Percentiles rank a stretch among this genome's conserved stretches.
Conservation (phyloP, 2,113 vertebrate genomes). For the Cranoglanis bouderius region DNA sequence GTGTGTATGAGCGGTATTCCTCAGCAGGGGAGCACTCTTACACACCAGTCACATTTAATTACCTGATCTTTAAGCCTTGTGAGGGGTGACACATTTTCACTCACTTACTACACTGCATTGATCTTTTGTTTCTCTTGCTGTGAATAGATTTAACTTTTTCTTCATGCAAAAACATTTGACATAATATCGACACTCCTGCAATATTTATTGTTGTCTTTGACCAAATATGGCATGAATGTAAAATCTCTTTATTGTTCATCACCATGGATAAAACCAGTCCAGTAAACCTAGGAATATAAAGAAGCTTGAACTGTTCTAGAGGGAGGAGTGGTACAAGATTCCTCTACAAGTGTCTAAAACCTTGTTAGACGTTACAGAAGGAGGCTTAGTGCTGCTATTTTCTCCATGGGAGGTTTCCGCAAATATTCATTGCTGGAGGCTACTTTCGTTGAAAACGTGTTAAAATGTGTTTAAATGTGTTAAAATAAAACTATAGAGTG, state of each 20-base stretch:
- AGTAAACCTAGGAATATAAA: not conserved
- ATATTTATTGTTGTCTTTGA: not conserved
- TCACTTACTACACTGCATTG: conserved; percentile 19
- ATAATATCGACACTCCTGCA: too few relatives aligned
- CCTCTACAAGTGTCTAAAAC: not conserved
- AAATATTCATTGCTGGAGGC: conserved; percentile 2
- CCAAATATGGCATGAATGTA: not conserved
- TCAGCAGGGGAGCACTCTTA: conserved; percentile 54
- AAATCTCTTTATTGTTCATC: not conserved
- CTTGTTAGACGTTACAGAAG: not conserved
- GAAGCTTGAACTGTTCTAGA: not conserved
- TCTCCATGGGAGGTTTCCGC: not conserved
- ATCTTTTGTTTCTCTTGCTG: not conserved
- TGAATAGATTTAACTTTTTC: not conserved
- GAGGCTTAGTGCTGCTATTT: not conserved
- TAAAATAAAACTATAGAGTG: not conserved
- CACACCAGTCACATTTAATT: conserved; percentile 70
- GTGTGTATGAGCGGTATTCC: conserved; percentile 55
- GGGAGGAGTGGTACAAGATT: not conserved
- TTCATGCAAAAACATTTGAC: not conserved
- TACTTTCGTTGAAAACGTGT: not conserved
- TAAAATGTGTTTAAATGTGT: not conserved
- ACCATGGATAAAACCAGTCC: not conserved
- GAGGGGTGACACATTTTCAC: conserved; percentile 56
- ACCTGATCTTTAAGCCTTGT: conserved; percentile 64